These are phyloP conservation scores for Parnassius orleans DNA, from an alignment of 2,888 invertebrate species.

Conservation along the genomic window DNA sequence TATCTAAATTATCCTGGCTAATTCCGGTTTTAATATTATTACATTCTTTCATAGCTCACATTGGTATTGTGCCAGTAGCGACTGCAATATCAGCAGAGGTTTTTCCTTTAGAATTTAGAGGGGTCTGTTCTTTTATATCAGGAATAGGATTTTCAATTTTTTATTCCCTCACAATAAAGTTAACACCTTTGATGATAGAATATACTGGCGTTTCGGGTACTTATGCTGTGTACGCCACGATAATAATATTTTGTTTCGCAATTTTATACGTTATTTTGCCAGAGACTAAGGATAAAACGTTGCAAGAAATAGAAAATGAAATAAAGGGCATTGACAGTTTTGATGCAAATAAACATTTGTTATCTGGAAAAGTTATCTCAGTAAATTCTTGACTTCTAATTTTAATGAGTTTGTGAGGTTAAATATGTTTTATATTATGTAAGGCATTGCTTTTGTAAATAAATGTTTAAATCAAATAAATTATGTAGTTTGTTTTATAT, in stretches of 20 bases:
- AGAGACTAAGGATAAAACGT: conserved; percentile 46
- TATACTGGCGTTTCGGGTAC: conserved; percentile 37
- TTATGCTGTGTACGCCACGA: conserved; percentile 35
- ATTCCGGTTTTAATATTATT: conserved; percentile 39
- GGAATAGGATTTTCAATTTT: conserved; percentile 39
- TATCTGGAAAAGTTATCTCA: neutral
- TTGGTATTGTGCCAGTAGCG: conserved; percentile 40
- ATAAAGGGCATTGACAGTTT: conserved; percentile 31
- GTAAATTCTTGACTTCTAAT: no score
- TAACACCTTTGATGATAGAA: conserved; percentile 43
- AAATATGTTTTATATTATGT: no score
- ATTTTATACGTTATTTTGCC: conserved; percentile 40
- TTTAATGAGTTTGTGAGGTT: no score
- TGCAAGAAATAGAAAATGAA: conserved; percentile 46
- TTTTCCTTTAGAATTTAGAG: conserved; percentile 44
- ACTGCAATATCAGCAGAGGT: conserved; percentile 42
- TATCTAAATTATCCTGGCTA: conserved; percentile 21
- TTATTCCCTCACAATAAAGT: conserved; percentile 37
- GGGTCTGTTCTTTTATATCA: conserved; percentile 34
- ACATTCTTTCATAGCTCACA: conserved; percentile 38
- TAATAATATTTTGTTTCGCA: conserved; percentile 27
- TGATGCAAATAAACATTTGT: conserved; percentile 2
- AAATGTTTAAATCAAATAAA: no score
- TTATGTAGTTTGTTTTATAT: no score
- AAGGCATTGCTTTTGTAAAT: no score